Base-by-base conservation (phyloP, 2,113 vertebrate genomes). In the Entelurus aequoreus region DNA sequence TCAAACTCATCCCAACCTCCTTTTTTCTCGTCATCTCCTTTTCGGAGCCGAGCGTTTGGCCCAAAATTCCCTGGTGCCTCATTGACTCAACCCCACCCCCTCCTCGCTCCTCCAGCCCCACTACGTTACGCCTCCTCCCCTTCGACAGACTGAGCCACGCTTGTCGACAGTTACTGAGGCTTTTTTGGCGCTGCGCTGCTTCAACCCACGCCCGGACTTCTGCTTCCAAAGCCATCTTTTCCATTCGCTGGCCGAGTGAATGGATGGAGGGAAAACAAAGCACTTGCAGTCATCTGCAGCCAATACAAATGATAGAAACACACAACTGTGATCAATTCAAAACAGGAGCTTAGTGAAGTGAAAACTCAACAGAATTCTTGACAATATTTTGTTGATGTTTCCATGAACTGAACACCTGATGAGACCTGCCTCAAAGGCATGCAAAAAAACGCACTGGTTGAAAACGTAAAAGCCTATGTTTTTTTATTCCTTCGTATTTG, bases 151-250 rank as follows among this genome's bases (percentile, higher is more conserved):
- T 75, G 67, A 71, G 69, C 67, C 19, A 14, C 53, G 71, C 70
- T 82, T 72, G 74, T 75, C 80, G 77, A 65, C 76, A 71, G 82
- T 68, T 55, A 68, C 82, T 82, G 81, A 79, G 78, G 82, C 85
- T 86, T 57, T 57, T 46, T 11, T 78, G 84, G 83, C 80, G 51
- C 76, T 61, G 54, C 14, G 77, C 64, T 71, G 65, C 76, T 82
- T 59, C 83, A 81, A 71, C 88, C 88, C 85, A 88, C 84, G 81
- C 86, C 64, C 69, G 69, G 68, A 70, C 64, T 77, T 60, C 53
- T 74, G 72, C 65, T 85, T 28, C 65, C 74, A 84, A 79, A 75
- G 73, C 75, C 70, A 11, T 61, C 61, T 83, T 89, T 90, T 85
- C 76, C 78, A 80, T 81, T 69, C 8, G 38, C 57, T 73, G 48